Conservation (phyloP, 2,888 invertebrate species). For the Acronicta alni region DNA sequence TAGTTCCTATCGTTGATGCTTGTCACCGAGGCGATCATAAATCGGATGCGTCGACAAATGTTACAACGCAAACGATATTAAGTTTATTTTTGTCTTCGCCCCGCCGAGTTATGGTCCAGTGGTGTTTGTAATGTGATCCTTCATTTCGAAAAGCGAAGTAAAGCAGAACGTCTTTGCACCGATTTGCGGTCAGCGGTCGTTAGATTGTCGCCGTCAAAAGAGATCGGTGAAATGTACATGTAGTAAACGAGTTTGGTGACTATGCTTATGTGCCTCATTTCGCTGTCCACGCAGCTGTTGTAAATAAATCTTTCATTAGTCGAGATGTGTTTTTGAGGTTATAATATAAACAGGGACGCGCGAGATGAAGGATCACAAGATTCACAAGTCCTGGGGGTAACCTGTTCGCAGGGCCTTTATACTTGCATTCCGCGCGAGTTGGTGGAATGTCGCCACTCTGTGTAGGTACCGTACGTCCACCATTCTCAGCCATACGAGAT, state of each 20-base stretch:
- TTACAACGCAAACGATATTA: conserved; percentile 87
- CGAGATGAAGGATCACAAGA: conserved; percentile 77
- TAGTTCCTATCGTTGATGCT: conserved; percentile 73
- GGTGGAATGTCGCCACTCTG: conserved; percentile 84
- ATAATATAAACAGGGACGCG: conserved; percentile 75
- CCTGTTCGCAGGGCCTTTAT: conserved; percentile 83
- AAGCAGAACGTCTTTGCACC: conserved; percentile 80
- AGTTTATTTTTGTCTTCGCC: conserved; percentile 89
- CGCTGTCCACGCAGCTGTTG: conserved; percentile 75
- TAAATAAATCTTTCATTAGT: conserved; percentile 71
- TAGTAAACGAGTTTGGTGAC: conserved; percentile 81
- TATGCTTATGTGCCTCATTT: conserved; percentile 66
- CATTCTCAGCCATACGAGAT: conserved; percentile 82
- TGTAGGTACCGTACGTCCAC: conserved; percentile 84
- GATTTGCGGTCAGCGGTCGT: conserved; percentile 85
- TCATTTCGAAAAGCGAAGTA: conserved; percentile 83
- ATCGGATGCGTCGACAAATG: conserved; percentile 87
- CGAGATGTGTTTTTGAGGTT: conserved; percentile 72
- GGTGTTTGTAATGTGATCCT: conserved; percentile 88
- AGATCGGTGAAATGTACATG: conserved; percentile 81
- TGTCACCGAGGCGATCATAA: conserved; percentile 83
- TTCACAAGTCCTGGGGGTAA: conserved; percentile 73
- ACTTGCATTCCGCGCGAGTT: conserved; percentile 81
- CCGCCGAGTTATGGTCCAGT: conserved; percentile 88
- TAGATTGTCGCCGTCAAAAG: conserved; percentile 82